These are phyloP conservation scores for Characodon lateralis DNA, from an alignment of 2,797 vertebrate species.

Conservation along the genomic window DNA sequence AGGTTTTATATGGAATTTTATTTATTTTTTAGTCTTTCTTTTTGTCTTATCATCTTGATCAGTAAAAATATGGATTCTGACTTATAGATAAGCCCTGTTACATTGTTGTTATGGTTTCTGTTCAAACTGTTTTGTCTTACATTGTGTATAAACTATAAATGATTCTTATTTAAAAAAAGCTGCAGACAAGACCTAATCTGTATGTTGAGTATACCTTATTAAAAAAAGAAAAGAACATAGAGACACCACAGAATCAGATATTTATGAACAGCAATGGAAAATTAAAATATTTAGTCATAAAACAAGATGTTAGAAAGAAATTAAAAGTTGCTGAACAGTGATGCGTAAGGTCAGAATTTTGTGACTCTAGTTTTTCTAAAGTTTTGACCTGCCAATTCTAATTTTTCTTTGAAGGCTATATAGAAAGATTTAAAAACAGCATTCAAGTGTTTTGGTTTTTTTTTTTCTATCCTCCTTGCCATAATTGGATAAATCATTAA, in stretches of 20 bases:
- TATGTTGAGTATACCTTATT: background rate
- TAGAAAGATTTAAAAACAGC: background rate
- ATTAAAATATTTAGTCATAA: background rate
- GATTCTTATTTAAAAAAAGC: background rate
- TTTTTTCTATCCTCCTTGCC: background rate
- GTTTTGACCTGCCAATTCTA: background rate
- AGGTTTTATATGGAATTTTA: constrained; percentile 17
- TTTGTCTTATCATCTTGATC: constrained; percentile 9
- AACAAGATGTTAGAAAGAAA: background rate
- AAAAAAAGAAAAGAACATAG: background rate
- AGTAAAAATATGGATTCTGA: constrained; percentile 3
- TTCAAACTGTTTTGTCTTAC: background rate
- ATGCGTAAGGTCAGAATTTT: background rate
- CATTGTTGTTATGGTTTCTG: background rate
- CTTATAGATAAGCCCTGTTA: background rate
- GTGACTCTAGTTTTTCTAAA: background rate
- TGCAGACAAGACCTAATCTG: background rate
- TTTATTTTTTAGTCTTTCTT: background rate
- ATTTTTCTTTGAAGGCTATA: background rate
- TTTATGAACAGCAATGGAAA: background rate
- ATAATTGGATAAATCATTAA: background rate
- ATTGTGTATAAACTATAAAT: background rate
- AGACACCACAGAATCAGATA: background rate
- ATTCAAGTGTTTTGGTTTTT: background rate
- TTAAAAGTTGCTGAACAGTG: background rate